These are phyloP conservation scores for Thripadectes ignobilis DNA, from an alignment of 2,797 vertebrate genomes.

Conservation along the genomic window DNA sequence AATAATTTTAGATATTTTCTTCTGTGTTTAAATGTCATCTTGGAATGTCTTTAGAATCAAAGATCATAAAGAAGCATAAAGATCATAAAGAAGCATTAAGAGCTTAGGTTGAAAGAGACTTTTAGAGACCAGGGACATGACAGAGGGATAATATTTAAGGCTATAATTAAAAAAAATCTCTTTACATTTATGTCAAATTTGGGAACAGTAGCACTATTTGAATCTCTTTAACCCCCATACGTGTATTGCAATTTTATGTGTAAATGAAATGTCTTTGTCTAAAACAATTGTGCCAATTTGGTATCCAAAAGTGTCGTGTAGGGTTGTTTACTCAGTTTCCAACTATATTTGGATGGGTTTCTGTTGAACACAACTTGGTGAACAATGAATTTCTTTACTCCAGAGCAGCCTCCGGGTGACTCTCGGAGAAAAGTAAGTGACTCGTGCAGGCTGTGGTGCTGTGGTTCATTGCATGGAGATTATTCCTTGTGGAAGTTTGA, in stretches of 20 bases:
- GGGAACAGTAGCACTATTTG: not conserved
- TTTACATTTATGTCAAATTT: not conserved
- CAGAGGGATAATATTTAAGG: not conserved
- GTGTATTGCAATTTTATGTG: not conserved
- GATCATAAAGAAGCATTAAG: not conserved
- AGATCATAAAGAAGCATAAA: not conserved
- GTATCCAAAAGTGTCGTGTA: not conserved
- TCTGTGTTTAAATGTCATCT: not conserved
- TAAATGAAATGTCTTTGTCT: not conserved
- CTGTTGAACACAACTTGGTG: slow-evolving; percentile 71
- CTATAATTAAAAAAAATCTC: not conserved
- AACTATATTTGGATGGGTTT: slow-evolving; percentile 59
- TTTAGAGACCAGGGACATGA: not conserved
- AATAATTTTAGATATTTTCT: not conserved
- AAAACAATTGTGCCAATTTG: not conserved
- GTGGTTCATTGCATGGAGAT: slow-evolving; percentile 88
- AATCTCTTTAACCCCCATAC: not conserved
- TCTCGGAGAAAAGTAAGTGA: slow-evolving; percentile 98
- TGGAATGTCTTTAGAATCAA: not conserved
- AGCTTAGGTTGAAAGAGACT: not conserved
- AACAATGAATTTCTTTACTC: slow-evolving; percentile 87
- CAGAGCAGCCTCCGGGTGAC: slow-evolving; percentile 98
- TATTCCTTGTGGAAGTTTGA: slow-evolving; percentile 67
- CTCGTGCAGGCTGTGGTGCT: slow-evolving; percentile 73
- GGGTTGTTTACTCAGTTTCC: slow-evolving; percentile 21